Conservation (phyloP, 2,888 invertebrate genomes). For the Chesias legatella region DNA sequence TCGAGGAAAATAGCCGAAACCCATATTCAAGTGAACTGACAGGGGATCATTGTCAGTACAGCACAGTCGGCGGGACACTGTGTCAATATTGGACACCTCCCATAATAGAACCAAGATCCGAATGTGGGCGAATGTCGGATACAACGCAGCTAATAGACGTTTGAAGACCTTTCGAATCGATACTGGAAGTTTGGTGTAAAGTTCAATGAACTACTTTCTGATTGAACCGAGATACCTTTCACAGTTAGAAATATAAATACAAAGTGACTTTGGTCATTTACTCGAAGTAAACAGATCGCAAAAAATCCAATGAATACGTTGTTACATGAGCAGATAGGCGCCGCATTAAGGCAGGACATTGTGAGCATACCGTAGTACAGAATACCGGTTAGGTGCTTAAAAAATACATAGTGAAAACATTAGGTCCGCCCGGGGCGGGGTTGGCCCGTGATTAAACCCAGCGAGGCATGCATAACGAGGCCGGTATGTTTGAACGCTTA, state of each 20-base stretch:
- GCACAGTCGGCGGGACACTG: slow-evolving; percentile 60
- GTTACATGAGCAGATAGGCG: slow-evolving; percentile 7
- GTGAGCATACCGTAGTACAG: slow-evolving; percentile 40
- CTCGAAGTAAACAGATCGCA: background rate
- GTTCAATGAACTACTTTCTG: slow-evolving; percentile 1
- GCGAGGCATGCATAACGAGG: slow-evolving; percentile 76
- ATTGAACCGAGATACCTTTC: background rate
- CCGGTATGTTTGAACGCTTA: slow-evolving; percentile 73
- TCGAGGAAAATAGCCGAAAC: slow-evolving; percentile 45
- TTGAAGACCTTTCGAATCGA: slow-evolving; percentile 54
- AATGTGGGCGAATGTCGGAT: slow-evolving; percentile 58
- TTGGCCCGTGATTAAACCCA: slow-evolving; percentile 72
- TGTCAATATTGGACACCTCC: slow-evolving; percentile 71
- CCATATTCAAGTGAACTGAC: slow-evolving; percentile 58
- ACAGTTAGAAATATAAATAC: no score
- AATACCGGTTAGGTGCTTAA: slow-evolving; percentile 52
- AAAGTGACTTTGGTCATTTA: no score
- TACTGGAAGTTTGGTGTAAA: slow-evolving; percentile 36
- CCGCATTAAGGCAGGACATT: slow-evolving; percentile 35
- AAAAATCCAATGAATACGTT: slow-evolving; percentile 8
- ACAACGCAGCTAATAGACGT: slow-evolving; percentile 55
- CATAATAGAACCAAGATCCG: slow-evolving; percentile 56
- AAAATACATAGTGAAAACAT: slow-evolving; percentile 78
- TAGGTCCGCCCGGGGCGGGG: slow-evolving; percentile 64
- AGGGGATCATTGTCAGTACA: slow-evolving; percentile 63